Evolutionary conservation across 2,113 vertebrate species (phyloP).

Genomic region (Pedetes capensis): DNA sequence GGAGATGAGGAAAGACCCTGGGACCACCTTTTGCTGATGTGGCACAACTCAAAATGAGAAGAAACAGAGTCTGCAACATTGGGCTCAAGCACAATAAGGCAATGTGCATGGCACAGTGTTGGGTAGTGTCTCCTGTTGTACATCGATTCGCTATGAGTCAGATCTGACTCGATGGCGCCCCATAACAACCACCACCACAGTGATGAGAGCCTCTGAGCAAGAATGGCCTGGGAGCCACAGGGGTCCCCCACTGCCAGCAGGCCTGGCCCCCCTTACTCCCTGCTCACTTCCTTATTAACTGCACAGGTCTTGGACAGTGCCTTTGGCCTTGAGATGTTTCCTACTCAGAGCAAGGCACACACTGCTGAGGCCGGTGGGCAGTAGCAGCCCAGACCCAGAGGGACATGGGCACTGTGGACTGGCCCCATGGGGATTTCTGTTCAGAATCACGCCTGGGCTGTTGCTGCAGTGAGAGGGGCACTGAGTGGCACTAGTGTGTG

Average conservation of each 20-base stretch:
- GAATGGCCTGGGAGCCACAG: accelerated
- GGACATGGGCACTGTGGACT: accelerated
- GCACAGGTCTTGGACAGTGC: accelerated
- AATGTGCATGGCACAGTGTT: no score
- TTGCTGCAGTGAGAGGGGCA: neutral
- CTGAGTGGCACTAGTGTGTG: neutral
- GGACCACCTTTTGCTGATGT: no score
- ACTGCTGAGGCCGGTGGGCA: neutral
- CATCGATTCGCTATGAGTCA: no score
- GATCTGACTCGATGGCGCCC: no score
- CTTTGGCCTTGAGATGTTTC: neutral
- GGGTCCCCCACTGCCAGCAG: accelerated
- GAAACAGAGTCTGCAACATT: no score
- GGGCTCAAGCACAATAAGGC: no score
- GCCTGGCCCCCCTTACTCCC: neutral
- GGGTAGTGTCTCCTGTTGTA: no score
- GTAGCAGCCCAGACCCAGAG: neutral
- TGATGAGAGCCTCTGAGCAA: no score
- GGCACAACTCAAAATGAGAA: no score
- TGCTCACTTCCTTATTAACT: neutral
- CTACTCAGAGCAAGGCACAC: neutral
- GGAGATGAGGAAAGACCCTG: no score
- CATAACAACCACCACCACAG: no score
- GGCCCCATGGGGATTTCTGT: neutral
- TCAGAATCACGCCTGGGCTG: neutral